Base-by-base conservation (phyloP, 2,797 vertebrate genomes). In the Acanthurus leucopareius region DNA sequence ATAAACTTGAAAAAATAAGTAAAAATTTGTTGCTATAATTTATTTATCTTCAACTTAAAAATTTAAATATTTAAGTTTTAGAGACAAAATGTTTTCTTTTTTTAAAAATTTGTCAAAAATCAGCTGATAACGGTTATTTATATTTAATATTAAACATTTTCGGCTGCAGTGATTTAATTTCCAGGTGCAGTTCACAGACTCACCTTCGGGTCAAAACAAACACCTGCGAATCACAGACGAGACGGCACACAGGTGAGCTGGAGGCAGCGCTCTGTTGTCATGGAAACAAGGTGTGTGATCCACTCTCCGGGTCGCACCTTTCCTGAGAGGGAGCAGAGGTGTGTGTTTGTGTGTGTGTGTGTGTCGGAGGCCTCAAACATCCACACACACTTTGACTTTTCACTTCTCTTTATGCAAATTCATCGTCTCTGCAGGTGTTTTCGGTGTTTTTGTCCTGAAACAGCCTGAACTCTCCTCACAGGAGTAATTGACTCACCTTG, bases 181-280 rank as follows among this genome's bases (percentile, higher is more conserved):
- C n/a, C n/a, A n/a, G n/a, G n/a, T n/a, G n/a, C n/a, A n/a, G n/a
- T n/a, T n/a, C n/a, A n/a, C n/a, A n/a, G n/a, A n/a, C n/a, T n/a
- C n/a, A 25, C 25, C 3, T 11, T 49, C 19, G 4, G 59, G 38
- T 56, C 52, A 15, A 60, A 47, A 40, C 38, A 53, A 40, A 17
- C 59, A 7, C 2, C 63, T 8, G 35, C 0, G 54, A 40, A 20
- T 56, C 49, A 25, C 25, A 25, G 25, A 3, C 4, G 25, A 19
- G 0, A 6, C 20, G 0, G 5, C 13, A 25, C 51, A 1, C 59
- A 65, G 67, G 54, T 58, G 77, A 77, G 65, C 42, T 66, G 75
- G 65, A 22, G 65, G 70, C 7, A 69, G 66, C 83, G 67, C 81
- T 86, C 78, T 63, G 84, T 82, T 69, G 73, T 60, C 81, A 75